Evolutionary conservation across 1,140 invertebrate species (phyloP), one percentile per base, ranked within the genome.

Genomic region (Drosophila pandora): DNA sequence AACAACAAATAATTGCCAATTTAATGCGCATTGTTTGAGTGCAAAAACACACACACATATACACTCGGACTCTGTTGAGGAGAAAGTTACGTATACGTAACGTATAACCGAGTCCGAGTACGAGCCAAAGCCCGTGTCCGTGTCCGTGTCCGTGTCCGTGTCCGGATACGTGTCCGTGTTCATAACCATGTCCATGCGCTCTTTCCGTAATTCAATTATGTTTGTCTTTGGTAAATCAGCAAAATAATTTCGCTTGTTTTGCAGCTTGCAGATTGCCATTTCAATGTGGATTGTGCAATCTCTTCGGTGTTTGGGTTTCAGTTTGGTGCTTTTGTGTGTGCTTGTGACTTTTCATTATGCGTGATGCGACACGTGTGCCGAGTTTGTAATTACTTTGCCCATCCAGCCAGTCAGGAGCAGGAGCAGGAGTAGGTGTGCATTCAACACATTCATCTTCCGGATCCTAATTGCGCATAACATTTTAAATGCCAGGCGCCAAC

Each of bases 181-280:
- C 65, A 48, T 55, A 68, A 55, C 48, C 64, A 55, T 69, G 65
- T 56, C 65, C 65, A 49, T 52, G 22, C 61, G 59, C 77, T 80
- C 61, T 76, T 78, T 72, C 54, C 76, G 75, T 88, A 87, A 87
- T 87, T 87, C 65, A 87, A 87, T 87, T 87, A 88, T 88, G 67
- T 87, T 83, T 87, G 83, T 88, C 83, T 87, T 87, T 87, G 79
- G 79, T 65, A 85, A 87, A 85, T 85, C 82, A 85, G 82, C 64
- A 82, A 72, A 85, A 85, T 76, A 82, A 87, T 87, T 81, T 78
- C 68, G 82, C 78, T 67, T 80, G 73, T 80, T 79, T 75, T 82
- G 67, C 54, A 53, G 48, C 72, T 70, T 65, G 67, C 71, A 68
- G 57, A 65, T 65, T 76, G 73, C 64, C 63, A 59, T 54, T 76